Evolutionary conservation across 2,888 invertebrate genomes (phyloP).

Genomic region (Lagria hirta): DNA sequence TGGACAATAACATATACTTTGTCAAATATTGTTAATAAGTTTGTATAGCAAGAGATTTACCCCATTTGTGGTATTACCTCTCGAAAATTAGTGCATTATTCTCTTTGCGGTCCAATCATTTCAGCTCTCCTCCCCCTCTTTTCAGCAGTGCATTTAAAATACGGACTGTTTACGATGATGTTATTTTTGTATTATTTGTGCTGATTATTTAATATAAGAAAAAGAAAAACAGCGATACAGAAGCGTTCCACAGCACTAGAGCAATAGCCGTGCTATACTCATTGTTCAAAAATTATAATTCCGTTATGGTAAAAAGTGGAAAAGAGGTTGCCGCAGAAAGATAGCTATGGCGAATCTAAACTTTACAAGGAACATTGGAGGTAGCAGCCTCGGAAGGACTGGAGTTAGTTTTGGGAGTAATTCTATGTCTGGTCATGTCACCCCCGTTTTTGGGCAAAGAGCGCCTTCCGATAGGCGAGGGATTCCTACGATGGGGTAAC

Average conservation of each 20-base stretch:
- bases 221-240: constrained; percentile 28
- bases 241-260: too few species aligned
- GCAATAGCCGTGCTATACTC: too few species aligned
- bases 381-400: constrained; percentile 68
- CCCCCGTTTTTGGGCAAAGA: constrained; percentile 79
- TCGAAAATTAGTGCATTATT: constrained; percentile 23
- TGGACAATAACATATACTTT: constrained; percentile 54
- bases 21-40: constrained; percentile 43
- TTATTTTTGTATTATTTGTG: constrained; percentile 47
- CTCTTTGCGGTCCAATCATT: constrained; percentile 34
- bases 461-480: constrained; percentile 76
- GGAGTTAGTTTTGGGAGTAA: constrained; percentile 67
- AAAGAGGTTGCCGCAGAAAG: constrained; percentile 43
- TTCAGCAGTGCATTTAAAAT: constrained; percentile 41
- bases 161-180: constrained; percentile 42
- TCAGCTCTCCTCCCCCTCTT: too few species aligned
- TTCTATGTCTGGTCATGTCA: constrained; percentile 75
- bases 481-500: constrained; percentile 56
- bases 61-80: not conserved
- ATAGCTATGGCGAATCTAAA: constrained; percentile 92
- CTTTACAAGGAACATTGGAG: constrained; percentile 88
- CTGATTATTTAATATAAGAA: constrained; percentile 37
- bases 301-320: constrained; percentile 51
- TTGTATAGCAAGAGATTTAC: constrained; percentile 40
- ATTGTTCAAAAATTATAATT: constrained; percentile 8